phyloP scores from a whole-genome alignment of 2,797 vertebrate genomes.

The Neomorphus geoffroyi region DNA sequence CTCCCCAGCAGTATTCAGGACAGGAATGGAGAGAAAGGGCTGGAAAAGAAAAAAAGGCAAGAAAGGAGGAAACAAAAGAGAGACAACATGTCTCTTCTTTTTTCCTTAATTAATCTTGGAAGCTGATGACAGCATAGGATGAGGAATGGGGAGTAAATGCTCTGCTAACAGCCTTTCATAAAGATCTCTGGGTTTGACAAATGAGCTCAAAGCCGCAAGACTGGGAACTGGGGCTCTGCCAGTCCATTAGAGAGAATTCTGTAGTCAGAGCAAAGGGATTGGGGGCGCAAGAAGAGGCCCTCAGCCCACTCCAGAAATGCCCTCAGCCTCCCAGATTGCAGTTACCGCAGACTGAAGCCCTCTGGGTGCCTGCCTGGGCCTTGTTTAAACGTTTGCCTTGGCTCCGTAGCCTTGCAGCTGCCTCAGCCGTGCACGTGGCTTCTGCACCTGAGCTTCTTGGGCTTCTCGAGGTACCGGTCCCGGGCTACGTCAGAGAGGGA shows the following conservation, averaged over 20 bases:
- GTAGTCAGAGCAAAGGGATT: not conserved
- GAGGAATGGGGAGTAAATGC: slow-evolving; percentile 74
- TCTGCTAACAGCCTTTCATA: slow-evolving; percentile 74
- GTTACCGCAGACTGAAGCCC: not conserved
- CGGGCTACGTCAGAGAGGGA: not conserved
- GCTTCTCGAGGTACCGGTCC: not conserved
- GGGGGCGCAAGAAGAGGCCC: not conserved
- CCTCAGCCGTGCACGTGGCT: not conserved
- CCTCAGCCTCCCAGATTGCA: not conserved
- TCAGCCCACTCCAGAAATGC: not conserved
- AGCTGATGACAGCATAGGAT: slow-evolving; percentile 62
- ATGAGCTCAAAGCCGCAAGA: slow-evolving; percentile 64
- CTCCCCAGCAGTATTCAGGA: not conserved
- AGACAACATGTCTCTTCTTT: slow-evolving; percentile 55
- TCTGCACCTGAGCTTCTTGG: not conserved
- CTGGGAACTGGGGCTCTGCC: slow-evolving; percentile 14
- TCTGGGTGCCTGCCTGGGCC: not conserved
- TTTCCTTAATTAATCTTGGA: slow-evolving; percentile 73
- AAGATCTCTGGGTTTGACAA: slow-evolving; percentile 71
- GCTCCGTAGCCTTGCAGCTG: not conserved
- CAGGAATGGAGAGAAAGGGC: not conserved
- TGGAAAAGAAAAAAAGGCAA: not conserved
- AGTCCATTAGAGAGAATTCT: slow-evolving; percentile 28
- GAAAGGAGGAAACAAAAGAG: slow-evolving; percentile 32
- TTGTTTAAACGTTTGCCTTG: not conserved